Evolutionary conservation across 1,140 invertebrate genomes (phyloP).

Genomic region (Neodiprion lecontei): DNA sequence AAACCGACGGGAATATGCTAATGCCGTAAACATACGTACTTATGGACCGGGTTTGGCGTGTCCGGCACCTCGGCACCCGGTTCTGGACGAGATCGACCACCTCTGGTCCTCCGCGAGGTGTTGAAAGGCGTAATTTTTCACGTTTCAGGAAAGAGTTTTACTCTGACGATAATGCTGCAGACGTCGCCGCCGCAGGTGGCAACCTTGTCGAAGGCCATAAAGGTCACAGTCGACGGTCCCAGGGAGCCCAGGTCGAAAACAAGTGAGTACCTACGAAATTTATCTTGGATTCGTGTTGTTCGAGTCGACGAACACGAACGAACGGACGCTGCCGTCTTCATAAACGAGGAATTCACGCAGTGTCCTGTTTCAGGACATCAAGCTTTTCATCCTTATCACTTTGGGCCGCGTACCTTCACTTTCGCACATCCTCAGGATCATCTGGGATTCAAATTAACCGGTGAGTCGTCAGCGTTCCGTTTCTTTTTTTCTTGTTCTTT

Average conservation of each 20-base stretch:
- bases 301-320: not conserved
- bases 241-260: conserved; percentile 95
- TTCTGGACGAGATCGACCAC: not conserved
- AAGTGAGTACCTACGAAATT: conserved; percentile 64
- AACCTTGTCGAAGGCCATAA: conserved; percentile 94
- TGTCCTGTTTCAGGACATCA: conserved; percentile 69
- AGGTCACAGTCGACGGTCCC: conserved; percentile 98
- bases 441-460: conserved; percentile 83
- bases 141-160: conserved; percentile 93
- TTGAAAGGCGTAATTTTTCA: conserved; percentile 30
- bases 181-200: conserved; percentile 92
- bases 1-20: not conserved
- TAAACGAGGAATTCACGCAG: not conserved
- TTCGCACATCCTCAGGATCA: conserved; percentile 81
- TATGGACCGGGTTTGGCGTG: not conserved
- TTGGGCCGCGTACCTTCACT: conserved; percentile 79
- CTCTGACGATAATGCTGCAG: conserved; percentile 92
- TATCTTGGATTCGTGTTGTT: conserved; percentile 4
- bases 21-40: not conserved
- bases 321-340: not conserved
- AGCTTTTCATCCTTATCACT: conserved; percentile 86
- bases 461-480: conserved; percentile 62
- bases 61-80: not conserved
- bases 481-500: conserved; percentile 13
- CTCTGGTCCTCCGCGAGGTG: not conserved